Evolutionary conservation across 2,888 invertebrate genomes (phyloP).

Genomic region (Balanococcus diminutus): DNA sequence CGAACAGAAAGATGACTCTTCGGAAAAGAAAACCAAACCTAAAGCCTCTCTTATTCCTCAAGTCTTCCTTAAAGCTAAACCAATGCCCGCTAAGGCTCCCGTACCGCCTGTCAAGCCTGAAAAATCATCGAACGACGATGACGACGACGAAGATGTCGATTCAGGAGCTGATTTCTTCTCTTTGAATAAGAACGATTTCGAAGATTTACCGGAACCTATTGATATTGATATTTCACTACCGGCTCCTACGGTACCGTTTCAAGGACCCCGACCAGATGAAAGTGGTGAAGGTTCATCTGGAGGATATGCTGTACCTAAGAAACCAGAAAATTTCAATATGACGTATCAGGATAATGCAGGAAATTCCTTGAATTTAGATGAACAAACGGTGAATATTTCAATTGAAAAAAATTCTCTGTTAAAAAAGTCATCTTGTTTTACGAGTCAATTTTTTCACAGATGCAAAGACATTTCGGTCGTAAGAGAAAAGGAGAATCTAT

Average conservation of each 20-base stretch:
- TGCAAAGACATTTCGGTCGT: conserved; percentile 73
- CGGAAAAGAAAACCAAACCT: background rate
- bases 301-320: background rate
- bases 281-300: background rate
- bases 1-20: conserved; percentile 58
- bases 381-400: conserved; percentile 43
- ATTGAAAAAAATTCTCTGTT: background rate
- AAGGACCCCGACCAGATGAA: background rate
- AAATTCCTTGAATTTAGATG: conserved; percentile 7
- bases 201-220: conserved; percentile 36
- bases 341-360: background rate
- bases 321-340: conserved; percentile 8
- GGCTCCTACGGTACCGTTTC: background rate
- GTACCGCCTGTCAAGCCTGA: background rate
- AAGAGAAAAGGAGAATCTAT: conserved; percentile 65
- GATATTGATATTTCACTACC: conserved; percentile 53
- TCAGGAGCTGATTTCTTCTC: conserved; percentile 62
- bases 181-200: conserved; percentile 58
- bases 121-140: conserved; percentile 58
- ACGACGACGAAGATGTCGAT: conserved; percentile 61
- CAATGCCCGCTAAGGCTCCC: background rate
- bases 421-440: background rate
- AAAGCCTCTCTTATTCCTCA: background rate
- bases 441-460: conserved; percentile 62
- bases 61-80: conserved; percentile 4